phyloP scores from a whole-genome alignment of 92 coral and sea anemone genomes.

The Scolanthus callimorphus region DNA sequence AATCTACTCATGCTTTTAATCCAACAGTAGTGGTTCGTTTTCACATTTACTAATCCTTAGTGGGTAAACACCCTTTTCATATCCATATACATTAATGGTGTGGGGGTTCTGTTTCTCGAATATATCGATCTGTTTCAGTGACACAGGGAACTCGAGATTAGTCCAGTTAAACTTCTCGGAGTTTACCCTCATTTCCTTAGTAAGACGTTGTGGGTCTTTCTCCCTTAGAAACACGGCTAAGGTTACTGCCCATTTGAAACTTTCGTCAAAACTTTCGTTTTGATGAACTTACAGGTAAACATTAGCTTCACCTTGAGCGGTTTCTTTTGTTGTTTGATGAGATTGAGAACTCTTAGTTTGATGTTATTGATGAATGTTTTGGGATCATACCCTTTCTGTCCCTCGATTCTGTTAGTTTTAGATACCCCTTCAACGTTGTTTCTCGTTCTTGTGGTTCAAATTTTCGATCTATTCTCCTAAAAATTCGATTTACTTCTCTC shows the following conservation, averaged over 20 bases:
- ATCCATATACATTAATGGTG: constrained; percentile 25
- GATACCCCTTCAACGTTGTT: constrained; percentile 13
- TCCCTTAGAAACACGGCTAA: constrained; percentile 28
- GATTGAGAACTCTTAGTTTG: constrained; percentile 26
- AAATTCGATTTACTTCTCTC: too few species aligned
- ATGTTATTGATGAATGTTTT: too few species aligned
- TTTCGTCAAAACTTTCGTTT: too few species aligned
- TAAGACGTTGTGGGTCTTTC: constrained; percentile 17
- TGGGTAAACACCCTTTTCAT: constrained; percentile 23
- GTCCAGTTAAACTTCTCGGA: too few species aligned
- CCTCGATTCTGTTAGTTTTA: constrained; percentile 15
- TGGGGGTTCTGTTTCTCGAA: too few species aligned
- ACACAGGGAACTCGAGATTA: too few species aligned
- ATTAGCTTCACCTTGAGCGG: constrained; percentile 34
- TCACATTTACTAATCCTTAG: constrained; percentile 20
- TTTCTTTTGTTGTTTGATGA: constrained; percentile 16
- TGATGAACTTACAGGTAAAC: constrained; percentile 14
- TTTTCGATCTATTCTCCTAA: too few species aligned
- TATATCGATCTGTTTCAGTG: too few species aligned
- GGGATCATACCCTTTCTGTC: too few species aligned
- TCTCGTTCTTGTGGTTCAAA: too few species aligned
- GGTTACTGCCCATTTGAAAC: too few species aligned
- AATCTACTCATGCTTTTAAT: constrained; percentile 19
- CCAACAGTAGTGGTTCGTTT: constrained; percentile 46
- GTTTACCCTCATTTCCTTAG: too few species aligned